Percentiles rank a stretch among this genome's conserved stretches.
Evolutionary conservation across 2,888 invertebrate genomes (phyloP).

Genomic region (Sepiola atlantica): DNA sequence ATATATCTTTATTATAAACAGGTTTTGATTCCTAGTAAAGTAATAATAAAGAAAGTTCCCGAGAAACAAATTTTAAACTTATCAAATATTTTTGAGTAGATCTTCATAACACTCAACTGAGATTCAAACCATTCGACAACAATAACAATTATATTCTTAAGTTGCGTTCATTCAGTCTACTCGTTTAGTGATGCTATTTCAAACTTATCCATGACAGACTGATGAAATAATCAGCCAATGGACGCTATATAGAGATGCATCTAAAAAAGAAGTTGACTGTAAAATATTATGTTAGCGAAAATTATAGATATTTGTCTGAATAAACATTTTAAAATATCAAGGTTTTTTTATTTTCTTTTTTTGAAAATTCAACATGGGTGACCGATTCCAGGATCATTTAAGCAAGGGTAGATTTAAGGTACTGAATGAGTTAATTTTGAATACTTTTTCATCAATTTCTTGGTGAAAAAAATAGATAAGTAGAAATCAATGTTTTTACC

Average conservation of each 20-base stretch:
- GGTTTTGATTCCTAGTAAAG: neutral
- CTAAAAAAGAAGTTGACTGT: neutral
- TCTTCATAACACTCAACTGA: neutral
- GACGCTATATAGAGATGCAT: neutral
- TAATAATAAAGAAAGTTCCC: neutral
- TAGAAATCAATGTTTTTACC: neutral
- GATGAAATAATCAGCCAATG: neutral
- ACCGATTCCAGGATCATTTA: neutral
- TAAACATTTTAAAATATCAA: neutral
- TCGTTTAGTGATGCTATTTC: no score
- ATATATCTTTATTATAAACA: no score
- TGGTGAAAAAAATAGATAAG: neutral
- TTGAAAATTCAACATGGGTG: neutral
- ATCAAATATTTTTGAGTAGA: neutral
- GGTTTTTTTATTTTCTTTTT: neutral
- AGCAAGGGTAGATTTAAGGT: neutral
- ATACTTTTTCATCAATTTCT: neutral
- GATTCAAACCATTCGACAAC: neutral
- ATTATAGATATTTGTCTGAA: neutral
- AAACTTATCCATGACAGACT: no score
- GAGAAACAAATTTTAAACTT: neutral
- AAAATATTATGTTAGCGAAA: neutral
- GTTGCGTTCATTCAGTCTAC: no score
- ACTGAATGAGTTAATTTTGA: neutral
- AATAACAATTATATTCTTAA: neutral